These are phyloP conservation scores for Sinella curviseta DNA, from an alignment of 1,140 invertebrate species.

Conservation along the genomic window DNA sequence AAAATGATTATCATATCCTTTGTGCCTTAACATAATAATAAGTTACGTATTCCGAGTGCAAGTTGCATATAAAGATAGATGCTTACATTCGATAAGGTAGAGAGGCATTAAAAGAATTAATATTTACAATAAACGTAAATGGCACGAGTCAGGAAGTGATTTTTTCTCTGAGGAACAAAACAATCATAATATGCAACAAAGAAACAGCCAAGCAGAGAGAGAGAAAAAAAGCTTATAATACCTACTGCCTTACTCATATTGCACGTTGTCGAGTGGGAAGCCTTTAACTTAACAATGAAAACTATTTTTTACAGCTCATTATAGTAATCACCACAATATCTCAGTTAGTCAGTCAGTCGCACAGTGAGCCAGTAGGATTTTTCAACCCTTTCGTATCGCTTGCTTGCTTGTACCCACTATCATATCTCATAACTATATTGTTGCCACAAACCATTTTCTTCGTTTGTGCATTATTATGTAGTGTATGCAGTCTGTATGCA, in stretches of 20 bases:
- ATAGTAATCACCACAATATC: conserved; percentile 17
- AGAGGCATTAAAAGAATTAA: no score
- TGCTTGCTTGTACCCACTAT: no score
- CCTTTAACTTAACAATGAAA: conserved; percentile 27
- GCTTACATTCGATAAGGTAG: no score
- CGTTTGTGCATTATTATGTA: background rate
- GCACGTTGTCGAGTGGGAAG: background rate
- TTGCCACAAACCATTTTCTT: no score
- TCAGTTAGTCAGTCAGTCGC: conserved; percentile 1
- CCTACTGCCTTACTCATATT: no score
- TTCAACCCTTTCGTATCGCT: background rate
- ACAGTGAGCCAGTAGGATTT: background rate
- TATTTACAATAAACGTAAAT: no score
- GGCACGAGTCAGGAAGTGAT: conserved; percentile 17
- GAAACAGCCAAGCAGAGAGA: background rate
- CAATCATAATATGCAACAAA: background rate
- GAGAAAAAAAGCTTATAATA: no score
- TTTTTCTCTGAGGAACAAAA: conserved; percentile 17
- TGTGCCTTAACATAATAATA: no score
- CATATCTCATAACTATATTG: no score
- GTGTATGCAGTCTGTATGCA: background rate
- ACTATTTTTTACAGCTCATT: conserved; percentile 6
- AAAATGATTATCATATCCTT: no score
- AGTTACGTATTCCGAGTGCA: no score
- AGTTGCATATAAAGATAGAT: no score